Evolutionary conservation across 2,113 vertebrate species (phyloP).

Genomic region (Chunga burmeisteri): DNA sequence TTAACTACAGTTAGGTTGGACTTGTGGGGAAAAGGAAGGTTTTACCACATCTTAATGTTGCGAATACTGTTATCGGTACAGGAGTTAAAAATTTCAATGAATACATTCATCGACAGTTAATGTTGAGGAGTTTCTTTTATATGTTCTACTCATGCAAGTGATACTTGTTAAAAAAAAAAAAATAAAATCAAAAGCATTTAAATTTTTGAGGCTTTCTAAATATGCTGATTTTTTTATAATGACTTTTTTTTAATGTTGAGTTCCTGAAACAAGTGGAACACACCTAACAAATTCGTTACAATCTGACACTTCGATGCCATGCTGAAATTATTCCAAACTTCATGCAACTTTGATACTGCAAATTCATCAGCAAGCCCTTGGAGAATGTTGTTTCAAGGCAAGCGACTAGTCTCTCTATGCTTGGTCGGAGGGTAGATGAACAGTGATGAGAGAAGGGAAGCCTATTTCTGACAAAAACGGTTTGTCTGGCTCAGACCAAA

Average conservation of each 20-base stretch:
- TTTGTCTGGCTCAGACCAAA: not conserved
- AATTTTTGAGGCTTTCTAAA: not conserved
- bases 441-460: not conserved
- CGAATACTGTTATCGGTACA: not conserved
- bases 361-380: not conserved
- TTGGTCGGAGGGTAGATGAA: not conserved
- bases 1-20: not conserved
- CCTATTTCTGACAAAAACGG: not conserved
- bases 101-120: not conserved
- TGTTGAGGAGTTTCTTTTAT: not conserved
- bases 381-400: not conserved
- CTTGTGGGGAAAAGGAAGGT: not conserved
- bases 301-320: not conserved
- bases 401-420: not conserved
- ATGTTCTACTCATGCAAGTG: not conserved
- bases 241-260: not conserved
- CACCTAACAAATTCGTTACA: not conserved
- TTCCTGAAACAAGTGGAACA: not conserved
- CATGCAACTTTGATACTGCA: not conserved
- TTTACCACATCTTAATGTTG: not conserved
- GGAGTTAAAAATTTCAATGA: not conserved
- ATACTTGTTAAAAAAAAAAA: not conserved
- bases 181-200: not conserved
- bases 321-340: not conserved
- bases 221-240: not conserved